Evolutionary conservation across 2,113 vertebrate genomes (phyloP), one percentile per base, ranked within the genome.

Genomic region (Tragelaphus imberbis): DNA sequence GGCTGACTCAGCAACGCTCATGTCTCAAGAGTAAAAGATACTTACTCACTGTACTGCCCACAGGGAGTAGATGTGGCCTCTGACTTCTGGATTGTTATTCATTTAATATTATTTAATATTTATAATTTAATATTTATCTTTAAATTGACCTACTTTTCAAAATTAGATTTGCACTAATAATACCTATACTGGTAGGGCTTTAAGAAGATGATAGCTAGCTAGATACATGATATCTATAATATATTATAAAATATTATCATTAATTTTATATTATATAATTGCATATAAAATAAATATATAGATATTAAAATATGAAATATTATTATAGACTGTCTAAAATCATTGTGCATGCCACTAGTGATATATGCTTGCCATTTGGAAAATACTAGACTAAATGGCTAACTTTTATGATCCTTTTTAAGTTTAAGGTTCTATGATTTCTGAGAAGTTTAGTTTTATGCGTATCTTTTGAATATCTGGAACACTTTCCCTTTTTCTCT

Each of bases 231-330:
- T 87, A 58, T 80, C 49, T 85, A 56, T 85, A 79, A 33, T 84
- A 88, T 47, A 21, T 91, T 81, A 49, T 65, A 95, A 86, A 93
- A 59, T 49, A 40, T 33, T 63, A 58, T 40, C 80, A 90, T 95
- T 86, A 56, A 90, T 56, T 90, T 82, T 87, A 75, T 89, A 88
- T 33, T 49, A n/a, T 84, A 63, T 44, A 63, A 81, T 40, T 90
- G 28, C 14, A 82, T 16, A 71, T 87, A 56, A 91, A 95, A 91
- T 94, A 80, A 63, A 90, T 27, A 68, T 30, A 28, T 61, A 44
- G 95, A 77, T 49, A 86, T 75, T 33, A 53, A 82, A 91, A 55
- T 91, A 79, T 28, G 40, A 97, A 58, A 5, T 63, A 21, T 30
- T 51, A 27, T 23, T 49, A 44, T 23, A 82, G 2, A 71, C 55